Evolutionary conservation across 2,797 vertebrate species (phyloP).

Genomic region (Coranthus polyacanthus): DNA sequence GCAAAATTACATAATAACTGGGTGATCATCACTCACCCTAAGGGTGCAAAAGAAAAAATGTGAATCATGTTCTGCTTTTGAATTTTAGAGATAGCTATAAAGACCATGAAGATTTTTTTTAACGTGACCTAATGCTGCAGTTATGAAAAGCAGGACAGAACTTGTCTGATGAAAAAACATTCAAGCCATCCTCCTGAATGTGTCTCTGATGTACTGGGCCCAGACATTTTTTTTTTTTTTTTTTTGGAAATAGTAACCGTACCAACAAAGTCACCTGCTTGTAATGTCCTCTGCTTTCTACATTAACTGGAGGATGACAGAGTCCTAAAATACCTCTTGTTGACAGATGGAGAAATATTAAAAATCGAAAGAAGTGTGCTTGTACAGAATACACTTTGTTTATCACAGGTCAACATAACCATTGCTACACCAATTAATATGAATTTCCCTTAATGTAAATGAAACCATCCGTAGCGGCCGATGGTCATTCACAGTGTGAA

Average conservation of each 20-base stretch:
- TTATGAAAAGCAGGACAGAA: slow-evolving; percentile 70
- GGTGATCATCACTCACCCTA: slow-evolving; percentile 50
- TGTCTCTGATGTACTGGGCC: background rate
- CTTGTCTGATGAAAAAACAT: slow-evolving; percentile 48
- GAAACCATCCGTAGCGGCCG: background rate
- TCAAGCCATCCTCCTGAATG: slow-evolving; percentile 3
- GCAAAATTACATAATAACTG: slow-evolving; percentile 62
- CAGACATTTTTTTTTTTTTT: slow-evolving; percentile 3
- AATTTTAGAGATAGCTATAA: slow-evolving; percentile 27
- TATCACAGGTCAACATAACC: too few species aligned
- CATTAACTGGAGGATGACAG: too few species aligned
- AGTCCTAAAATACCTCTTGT: too few species aligned
- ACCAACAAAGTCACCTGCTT: background rate
- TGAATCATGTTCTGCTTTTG: slow-evolving; percentile 37
- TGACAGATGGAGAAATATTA: too few species aligned
- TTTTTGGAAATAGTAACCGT: too few species aligned
- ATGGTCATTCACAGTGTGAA: background rate
- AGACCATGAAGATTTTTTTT: slow-evolving; percentile 16
- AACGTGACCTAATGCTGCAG: slow-evolving; percentile 42
- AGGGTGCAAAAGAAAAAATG: slow-evolving; percentile 33
- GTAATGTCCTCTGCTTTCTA: too few species aligned
- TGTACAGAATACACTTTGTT: too few species aligned
- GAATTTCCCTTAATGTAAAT: background rate
- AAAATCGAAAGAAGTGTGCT: too few species aligned
- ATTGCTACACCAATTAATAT: too few species aligned